Base-by-base conservation (phyloP, 2,113 vertebrate species). In the Tachycineta bicolor region DNA sequence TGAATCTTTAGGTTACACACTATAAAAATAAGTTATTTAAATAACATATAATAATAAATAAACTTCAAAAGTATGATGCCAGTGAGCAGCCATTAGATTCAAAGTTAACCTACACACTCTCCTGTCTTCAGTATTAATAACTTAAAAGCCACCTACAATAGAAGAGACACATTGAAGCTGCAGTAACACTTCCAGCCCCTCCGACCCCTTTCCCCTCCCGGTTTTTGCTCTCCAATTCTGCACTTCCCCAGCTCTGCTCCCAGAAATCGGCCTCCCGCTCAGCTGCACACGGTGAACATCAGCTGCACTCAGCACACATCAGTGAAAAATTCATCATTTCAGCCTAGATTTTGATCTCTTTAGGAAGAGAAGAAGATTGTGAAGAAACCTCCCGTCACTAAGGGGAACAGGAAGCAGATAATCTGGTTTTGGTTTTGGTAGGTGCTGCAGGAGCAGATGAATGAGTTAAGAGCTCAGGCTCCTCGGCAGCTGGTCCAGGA, bases 1-100 rank as follows among this genome's bases (percentile, higher is more conserved):
- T 46, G 34, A 79, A 33, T 50, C 50, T 80, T 86, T 46, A 91
- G 87, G 39, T 89, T 37, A 34, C 0, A 2, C 19, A 26, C 53
- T 77, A 84, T 64, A 97, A 97, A 96, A 89, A 98, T 94, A 97
- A 95, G 94, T 91, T 95, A 94, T 44, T 98, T 98, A 98, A 98
- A 98, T 98, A 98, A 97, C 83, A 97, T 59, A 94, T 6, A 96
- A 63, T 69, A 98, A 98, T 98, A 98, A 98, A 98, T 98, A 97
- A 97, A 86, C 53, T 50, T 44, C 41, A 68, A 50, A 41, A 94
- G 20, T 25, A 20, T 3, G 46, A 58, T 34, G 41, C 31, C 47
- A 39, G 6, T 15, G 63, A 65, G 77, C 83, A 90, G 34, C 70
- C 6, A 3, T 20, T 53, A 33, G 55, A 46, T 26, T 26, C 29